Base-by-base conservation (phyloP, 2,888 invertebrate species). In the Andrena chrysosceles region DNA sequence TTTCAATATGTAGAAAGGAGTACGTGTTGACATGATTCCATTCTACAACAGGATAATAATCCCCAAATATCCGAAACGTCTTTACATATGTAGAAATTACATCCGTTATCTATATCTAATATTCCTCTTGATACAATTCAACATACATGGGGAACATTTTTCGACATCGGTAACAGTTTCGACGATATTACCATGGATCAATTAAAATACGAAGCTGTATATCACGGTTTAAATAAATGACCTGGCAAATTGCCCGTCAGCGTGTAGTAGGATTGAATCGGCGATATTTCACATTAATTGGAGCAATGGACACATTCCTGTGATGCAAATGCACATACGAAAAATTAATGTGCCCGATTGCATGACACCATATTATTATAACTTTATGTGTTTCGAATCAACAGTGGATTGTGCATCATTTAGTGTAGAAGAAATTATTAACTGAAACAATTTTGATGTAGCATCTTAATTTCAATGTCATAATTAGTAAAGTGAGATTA, bases 221-320 rank as follows among this genome's bases (percentile, higher is more conserved):
- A 64, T 64, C 23, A 35, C n/a, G 13, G 64, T 42, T 35, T 64
- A 64, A 26, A 42, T 64, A 35, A 42, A 64, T 42, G 23, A 64
- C 23, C 42, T 33, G 33, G 64, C 42, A 64, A 64, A 35, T 42
- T 64, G 64, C 64, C 33, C 42, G 26, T 48, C 42, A 42, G 42
- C 33, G 6, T 48, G 42, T 64, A 35, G 35, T 20, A 23, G 42
- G 33, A 64, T 64, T 48, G 35, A 64, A 20, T 64, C 10, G 13
- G 13, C 13, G 48, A 64, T 42, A 35, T 64, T 26, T 23, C 35
- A 64, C 20, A 64, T 64, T 64, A 64, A 64, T 64, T 23, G 26
- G 20, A 48, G 4, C 23, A 56, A 56, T 56, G 56, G 20, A 23
- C 5, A 23, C 13, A 64, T 64, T 64, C 35, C 26, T 10, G 13